Percentiles rank a stretch among this genome's conserved stretches.
Conservation (phyloP, 2,888 invertebrate species). For the Apotomis turbidana region DNA sequence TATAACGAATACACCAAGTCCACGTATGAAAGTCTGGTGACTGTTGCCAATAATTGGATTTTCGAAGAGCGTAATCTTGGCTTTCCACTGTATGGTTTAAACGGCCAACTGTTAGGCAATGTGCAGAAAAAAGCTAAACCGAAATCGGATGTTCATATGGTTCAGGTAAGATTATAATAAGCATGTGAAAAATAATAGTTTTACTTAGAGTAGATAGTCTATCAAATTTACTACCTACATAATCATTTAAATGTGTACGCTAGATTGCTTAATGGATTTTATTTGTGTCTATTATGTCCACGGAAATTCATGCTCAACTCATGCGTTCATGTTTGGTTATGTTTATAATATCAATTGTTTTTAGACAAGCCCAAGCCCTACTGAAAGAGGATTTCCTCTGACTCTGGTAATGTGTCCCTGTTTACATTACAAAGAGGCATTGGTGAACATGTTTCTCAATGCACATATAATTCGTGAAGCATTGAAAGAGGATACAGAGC, state of each 20-base stretch:
- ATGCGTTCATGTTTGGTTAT: no score
- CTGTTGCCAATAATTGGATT: conserved; percentile 74
- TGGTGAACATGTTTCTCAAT: conserved; percentile 62
- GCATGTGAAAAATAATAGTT: no score
- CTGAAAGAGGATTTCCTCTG: conserved; percentile 72
- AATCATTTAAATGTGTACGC: no score
- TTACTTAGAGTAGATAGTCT: no score
- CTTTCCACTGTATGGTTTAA: conserved; percentile 62
- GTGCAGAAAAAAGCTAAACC: conserved; percentile 69
- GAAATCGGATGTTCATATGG: conserved; percentile 66
- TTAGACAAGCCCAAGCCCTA: conserved; percentile 59
- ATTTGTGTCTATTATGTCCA: no score
- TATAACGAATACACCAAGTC: conserved; percentile 73
- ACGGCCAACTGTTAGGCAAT: conserved; percentile 64
- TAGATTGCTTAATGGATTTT: no score
- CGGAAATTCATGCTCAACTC: no score
- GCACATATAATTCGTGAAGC: conserved; percentile 58
- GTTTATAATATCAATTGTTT: conserved; percentile 41
- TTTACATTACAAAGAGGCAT: conserved; percentile 61
- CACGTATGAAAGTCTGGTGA: conserved; percentile 66
- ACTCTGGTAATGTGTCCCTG: conserved; percentile 70
- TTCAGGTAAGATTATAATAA: conserved; percentile 54
- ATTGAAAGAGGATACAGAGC: conserved; percentile 52
- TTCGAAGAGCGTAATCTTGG: conserved; percentile 68
- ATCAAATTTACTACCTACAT: no score